Conservation (phyloP, 2,797 vertebrate genomes). For the Anniella stebbinsi region DNA sequence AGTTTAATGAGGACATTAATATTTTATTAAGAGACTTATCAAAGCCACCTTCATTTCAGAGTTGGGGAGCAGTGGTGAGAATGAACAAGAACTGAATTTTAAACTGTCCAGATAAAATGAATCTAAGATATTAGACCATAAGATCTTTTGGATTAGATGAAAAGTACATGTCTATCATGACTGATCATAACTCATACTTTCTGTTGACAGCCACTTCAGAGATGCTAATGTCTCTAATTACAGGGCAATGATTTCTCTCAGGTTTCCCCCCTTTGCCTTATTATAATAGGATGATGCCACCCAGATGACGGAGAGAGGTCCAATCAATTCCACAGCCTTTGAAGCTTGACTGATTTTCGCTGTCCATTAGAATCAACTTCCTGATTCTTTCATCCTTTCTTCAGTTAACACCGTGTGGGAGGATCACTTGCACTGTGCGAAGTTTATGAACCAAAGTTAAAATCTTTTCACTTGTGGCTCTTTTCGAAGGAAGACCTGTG, state of each 20-base stretch:
- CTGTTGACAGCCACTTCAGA: not conserved
- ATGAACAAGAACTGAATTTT: constrained; percentile 19
- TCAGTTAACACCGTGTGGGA: constrained; percentile 2
- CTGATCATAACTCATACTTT: not conserved
- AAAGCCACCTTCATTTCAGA: constrained; percentile 21
- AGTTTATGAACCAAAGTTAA: constrained; percentile 24
- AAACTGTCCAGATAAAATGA: constrained; percentile 2
- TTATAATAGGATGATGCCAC: not conserved
- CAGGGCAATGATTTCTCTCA: not conserved
- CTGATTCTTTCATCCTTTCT: not conserved
- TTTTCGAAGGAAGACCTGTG: constrained; percentile 15
- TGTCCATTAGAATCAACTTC: not conserved
- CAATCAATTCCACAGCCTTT: not conserved
- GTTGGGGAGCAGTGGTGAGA: not conserved
- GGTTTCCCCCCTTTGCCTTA: not conserved
- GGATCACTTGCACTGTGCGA: not conserved
- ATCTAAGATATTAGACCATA: not conserved
- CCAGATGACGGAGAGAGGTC: not conserved
- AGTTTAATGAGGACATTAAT: constrained; percentile 37
- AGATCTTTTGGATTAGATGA: not conserved
- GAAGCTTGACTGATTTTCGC: not conserved
- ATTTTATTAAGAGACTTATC: constrained; percentile 24
- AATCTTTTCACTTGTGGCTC: not conserved
- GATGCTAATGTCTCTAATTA: not conserved
- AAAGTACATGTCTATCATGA: not conserved